Evolutionary conservation across 2,888 invertebrate genomes (phyloP).

Genomic region (Andrena praecox): DNA sequence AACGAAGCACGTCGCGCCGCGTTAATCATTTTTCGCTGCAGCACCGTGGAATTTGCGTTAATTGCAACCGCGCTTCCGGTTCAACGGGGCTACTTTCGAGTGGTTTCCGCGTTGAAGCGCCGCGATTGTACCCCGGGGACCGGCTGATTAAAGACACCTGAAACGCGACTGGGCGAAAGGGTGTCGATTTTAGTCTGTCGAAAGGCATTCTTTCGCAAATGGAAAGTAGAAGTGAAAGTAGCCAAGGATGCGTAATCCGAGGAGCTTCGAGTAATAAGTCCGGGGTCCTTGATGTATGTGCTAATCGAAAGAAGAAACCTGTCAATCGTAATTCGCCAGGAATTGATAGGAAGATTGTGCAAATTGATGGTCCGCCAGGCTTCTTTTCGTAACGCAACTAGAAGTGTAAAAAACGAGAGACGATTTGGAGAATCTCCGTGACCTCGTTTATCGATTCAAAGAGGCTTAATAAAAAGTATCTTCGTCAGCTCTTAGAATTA

Average conservation of each 20-base stretch:
- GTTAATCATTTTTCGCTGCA: slow-evolving; percentile 24
- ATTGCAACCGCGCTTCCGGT: slow-evolving; percentile 10
- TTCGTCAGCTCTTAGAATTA: no score
- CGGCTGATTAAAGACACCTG: background rate
- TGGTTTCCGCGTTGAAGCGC: background rate
- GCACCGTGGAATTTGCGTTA: background rate
- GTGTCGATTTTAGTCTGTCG: background rate
- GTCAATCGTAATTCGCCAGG: background rate
- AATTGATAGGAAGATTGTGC: slow-evolving; percentile 3
- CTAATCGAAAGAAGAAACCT: slow-evolving; percentile 1
- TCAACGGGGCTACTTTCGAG: background rate
- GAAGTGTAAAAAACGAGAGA: no score
- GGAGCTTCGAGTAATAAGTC: slow-evolving; percentile 6
- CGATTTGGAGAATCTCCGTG: no score
- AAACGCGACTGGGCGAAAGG: background rate
- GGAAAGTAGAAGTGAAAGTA: slow-evolving; percentile 40
- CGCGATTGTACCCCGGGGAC: background rate
- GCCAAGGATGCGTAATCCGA: slow-evolving; percentile 10
- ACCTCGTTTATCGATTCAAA: no score
- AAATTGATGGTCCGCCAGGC: background rate
- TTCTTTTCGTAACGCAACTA: no score
- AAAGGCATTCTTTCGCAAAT: background rate
- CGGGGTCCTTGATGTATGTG: slow-evolving; percentile 7
- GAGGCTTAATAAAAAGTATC: no score
- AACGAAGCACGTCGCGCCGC: slow-evolving; percentile 26